Percentiles rank a stretch among this genome's conserved stretches.
Evolutionary conservation across 2,797 vertebrate genomes (phyloP).

Genomic region (Orientallactaga sibirica): DNA sequence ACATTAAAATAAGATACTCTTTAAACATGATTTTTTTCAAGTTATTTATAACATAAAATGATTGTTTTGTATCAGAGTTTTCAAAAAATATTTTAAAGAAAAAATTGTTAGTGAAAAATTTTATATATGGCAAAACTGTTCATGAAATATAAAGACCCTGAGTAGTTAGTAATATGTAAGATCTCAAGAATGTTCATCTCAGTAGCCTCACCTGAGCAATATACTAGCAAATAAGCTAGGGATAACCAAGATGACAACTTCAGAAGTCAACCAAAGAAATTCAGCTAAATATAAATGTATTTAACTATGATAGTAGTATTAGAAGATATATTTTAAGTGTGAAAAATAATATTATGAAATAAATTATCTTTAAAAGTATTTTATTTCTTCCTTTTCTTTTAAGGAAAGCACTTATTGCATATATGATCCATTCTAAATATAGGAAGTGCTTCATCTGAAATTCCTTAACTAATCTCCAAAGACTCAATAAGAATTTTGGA

Average conservation of each 20-base stretch:
- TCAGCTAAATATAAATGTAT: background rate
- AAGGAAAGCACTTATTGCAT: background rate
- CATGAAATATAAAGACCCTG: background rate
- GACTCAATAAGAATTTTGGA: background rate
- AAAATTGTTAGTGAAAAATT: conserved; percentile 32
- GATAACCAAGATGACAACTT: background rate
- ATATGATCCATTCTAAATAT: background rate
- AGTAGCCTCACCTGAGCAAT: background rate
- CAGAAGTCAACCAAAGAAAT: background rate
- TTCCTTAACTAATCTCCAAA: background rate
- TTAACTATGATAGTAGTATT: background rate
- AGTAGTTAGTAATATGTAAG: background rate
- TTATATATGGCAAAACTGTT: background rate
- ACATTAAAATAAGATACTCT: background rate
- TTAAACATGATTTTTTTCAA: background rate
- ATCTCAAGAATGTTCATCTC: background rate
- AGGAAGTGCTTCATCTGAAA: background rate
- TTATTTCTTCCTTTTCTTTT: background rate
- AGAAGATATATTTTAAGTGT: background rate
- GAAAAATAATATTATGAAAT: background rate
- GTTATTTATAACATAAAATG: background rate
- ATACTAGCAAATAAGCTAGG: background rate
- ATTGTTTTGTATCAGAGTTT: conserved; percentile 39
- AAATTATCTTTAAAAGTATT: too few relatives aligned
- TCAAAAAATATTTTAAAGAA: conserved; percentile 20